Base-by-base conservation (phyloP, 2,797 vertebrate species). In the Hyperoplus lanceolatus region DNA sequence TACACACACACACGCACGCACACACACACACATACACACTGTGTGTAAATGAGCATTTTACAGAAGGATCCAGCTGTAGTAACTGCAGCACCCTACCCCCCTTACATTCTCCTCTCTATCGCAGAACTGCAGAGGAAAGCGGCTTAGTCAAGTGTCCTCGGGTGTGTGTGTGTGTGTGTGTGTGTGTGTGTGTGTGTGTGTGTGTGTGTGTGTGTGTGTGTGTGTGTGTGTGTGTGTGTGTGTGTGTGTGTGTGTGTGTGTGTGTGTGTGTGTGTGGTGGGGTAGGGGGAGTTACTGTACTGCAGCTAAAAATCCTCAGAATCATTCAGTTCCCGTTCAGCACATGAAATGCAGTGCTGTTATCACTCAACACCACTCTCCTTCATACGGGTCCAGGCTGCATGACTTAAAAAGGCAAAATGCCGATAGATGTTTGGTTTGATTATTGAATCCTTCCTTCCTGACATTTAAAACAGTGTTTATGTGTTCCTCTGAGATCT, bases 121-220 rank as follows among this genome's bases (percentile, higher is more conserved):
- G 74, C 74, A 77, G 59, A 69, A 58, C 58, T 67, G 79, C 76
- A 57, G 75, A 78, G 76, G 36, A 84, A 65, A 77, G 77, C 75
- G 64, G 86, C 61, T 84, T 82, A 83, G 62, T 77, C 54, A 68
- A 74, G 74, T 42, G 21, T 70, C 81, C 81, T 42, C 46, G 15
- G 74, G 69, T 29, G 29, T 29, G 29, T 3, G 29, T 29, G 29
- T 29, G 29, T 29, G 29, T 29, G 69, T 29, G 29, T 29, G 29
- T 3, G 29, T 29, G 29, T 29, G 29, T 29, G 29, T 29, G 29
- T 29, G 29, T 21, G 21, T 21, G 21, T 21, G 1, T 21, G 21
- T 21, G 21, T 21, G 21, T 21, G 21, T 21, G 21, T 21, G 21
- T 21, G 21, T 21, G 21, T 21, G 21, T 21, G 21, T 21, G 21